Conservation (phyloP, 2,113 vertebrate species). For the Seriola quinqueradiata region DNA sequence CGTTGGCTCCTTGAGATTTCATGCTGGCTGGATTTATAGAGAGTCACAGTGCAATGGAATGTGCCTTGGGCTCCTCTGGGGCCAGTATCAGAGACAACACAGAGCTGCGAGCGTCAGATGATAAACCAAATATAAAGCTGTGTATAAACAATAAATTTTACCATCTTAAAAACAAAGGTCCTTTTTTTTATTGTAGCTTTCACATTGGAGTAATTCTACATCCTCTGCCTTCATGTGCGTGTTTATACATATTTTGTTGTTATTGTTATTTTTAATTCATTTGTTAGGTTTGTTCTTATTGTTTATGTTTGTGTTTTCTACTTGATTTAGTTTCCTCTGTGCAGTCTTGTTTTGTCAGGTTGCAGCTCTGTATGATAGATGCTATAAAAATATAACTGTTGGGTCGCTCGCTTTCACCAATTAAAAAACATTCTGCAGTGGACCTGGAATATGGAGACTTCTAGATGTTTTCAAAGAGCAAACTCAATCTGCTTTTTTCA, state of each 20-base stretch:
- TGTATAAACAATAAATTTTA: conserved; percentile 28
- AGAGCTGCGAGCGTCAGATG: conserved; percentile 62
- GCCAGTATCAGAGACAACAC: conserved; percentile 48
- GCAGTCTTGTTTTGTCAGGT: background rate
- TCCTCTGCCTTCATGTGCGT: background rate
- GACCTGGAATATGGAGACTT: no score
- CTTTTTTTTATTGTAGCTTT: conserved; percentile 39
- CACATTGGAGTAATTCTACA: conserved; percentile 4
- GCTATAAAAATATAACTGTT: background rate
- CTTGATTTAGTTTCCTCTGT: background rate
- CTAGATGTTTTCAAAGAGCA: background rate
- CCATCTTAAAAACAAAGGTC: conserved; percentile 32
- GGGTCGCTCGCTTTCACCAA: no score
- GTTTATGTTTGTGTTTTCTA: background rate
- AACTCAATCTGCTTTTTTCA: background rate
- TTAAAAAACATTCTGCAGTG: no score
- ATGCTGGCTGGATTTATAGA: conserved; percentile 76
- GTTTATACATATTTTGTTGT: background rate
- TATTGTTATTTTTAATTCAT: background rate
- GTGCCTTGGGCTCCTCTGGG: conserved; percentile 56
- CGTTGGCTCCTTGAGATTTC: conserved; percentile 74
- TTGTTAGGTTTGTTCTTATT: background rate
- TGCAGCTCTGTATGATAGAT: background rate
- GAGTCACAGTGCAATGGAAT: conserved; percentile 62
- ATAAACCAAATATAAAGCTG: conserved; percentile 65